Conservation (phyloP, 2,888 invertebrate species). For the Apodemia mormo region DNA sequence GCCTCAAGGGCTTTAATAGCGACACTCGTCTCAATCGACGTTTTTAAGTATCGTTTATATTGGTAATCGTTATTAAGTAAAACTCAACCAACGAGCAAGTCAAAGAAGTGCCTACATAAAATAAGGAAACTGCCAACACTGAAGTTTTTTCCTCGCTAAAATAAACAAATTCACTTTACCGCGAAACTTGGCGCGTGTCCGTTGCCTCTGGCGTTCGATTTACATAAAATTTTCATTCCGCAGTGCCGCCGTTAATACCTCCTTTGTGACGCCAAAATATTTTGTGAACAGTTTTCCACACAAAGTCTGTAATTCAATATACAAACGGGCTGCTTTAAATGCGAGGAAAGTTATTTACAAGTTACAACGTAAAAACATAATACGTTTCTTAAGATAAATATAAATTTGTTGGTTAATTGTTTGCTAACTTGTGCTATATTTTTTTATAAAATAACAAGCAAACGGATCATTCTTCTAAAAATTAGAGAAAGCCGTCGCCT, state of each 20-base stretch:
- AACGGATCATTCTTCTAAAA: too few species aligned
- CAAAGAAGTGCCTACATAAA: conserved; percentile 16
- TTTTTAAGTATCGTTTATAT: too few species aligned
- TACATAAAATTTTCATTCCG: conserved; percentile 60
- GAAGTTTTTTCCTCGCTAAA: conserved; percentile 52
- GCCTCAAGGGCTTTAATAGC: too few species aligned
- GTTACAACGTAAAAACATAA: conserved; percentile 12
- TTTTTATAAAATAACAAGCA: too few species aligned
- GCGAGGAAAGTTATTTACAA: conserved; percentile 44
- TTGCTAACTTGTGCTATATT: too few species aligned
- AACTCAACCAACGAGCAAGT: too few species aligned
- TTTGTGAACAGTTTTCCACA: conserved; percentile 79
- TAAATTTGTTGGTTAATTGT: background rate
- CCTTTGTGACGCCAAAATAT: conserved; percentile 78
- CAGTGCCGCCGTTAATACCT: conserved; percentile 58
- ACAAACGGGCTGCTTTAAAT: conserved; percentile 45
- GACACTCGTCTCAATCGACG: too few species aligned
- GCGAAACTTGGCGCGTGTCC: conserved; percentile 40
- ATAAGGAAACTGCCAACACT: conserved; percentile 23
- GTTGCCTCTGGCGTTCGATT: conserved; percentile 51
- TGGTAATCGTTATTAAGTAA: too few species aligned
- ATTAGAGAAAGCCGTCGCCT: too few species aligned
- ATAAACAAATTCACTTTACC: conserved; percentile 63
- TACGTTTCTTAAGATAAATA: conserved; percentile 13
- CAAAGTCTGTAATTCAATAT: conserved; percentile 77